Conservation (phyloP, 2,797 vertebrate genomes). For the Rousettus madagascariensis region DNA sequence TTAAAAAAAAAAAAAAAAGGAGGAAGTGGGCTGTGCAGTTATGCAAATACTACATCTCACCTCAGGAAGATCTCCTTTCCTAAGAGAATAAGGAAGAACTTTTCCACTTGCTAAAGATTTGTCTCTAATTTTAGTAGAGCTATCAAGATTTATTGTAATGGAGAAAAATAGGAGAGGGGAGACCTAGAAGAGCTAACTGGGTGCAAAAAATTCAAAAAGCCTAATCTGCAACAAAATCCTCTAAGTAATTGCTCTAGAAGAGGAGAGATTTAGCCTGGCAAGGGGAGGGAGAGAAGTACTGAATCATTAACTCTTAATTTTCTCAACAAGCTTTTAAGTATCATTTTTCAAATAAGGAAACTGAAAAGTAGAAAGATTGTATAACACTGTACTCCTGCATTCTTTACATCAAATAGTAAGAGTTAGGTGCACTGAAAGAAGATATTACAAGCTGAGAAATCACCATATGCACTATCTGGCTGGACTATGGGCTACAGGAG, state of each 20-base stretch:
- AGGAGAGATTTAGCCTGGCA: neutral
- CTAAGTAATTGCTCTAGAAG: neutral
- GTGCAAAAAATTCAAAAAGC: neutral
- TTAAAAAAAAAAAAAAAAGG: neutral
- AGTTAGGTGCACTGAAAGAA: neutral
- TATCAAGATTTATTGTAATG: conserved; percentile 3
- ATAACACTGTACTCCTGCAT: neutral
- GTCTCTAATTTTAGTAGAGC: neutral
- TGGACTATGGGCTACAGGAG: neutral
- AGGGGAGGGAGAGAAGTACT: neutral
- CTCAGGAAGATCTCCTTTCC: neutral
- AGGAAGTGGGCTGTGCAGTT: neutral
- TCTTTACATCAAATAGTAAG: neutral
- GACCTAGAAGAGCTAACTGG: neutral
- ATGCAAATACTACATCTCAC: neutral
- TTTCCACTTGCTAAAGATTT: conserved; percentile 41
- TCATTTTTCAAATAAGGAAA: conserved; percentile 37
- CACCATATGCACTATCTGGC: neutral
- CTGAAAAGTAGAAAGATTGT: neutral
- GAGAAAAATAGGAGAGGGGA: neutral
- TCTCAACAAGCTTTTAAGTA: conserved; percentile 8
- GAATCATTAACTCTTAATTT: neutral
- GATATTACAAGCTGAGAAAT: neutral
- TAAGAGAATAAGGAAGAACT: neutral
- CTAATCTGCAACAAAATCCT: conserved; percentile 7